Evolutionary conservation across 23 tunicate species (phyloP), one percentile per base, ranked within the genome.

Genomic region (Ascidia mentula): DNA sequence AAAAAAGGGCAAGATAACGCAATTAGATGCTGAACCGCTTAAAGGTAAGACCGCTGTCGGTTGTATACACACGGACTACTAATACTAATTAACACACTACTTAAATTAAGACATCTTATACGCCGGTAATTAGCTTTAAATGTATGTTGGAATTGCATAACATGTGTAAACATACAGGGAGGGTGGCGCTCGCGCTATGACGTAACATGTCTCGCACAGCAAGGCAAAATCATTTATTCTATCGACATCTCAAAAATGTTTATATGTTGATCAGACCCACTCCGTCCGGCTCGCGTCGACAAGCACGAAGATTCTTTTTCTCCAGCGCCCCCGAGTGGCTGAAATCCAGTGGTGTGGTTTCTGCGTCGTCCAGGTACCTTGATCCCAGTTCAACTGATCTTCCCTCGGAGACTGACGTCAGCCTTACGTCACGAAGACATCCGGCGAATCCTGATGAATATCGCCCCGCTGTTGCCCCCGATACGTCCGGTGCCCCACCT

Each of bases 401-500:
- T 7, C 65, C 69, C n/a, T 40, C 32, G 32, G 87, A 69, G 18
- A 88, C 72, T 0, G 85, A n/a, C 8, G 92, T 88, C 46, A 93
- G 40, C 6, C 79, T 74, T 20, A 93, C 83, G 37, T 84, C 75
- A 39, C 61, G 60, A 0, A 93, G 4, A 80, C 98, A 93, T 17
- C 98, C 98, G 46, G 31, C 65, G 72, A 93, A 88, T 3, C 98
- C 98, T 32, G 80, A 7, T 22, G 37, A 77, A 75, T 93, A 93
- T 22, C 94, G 89, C 45, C 83, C 93, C 0, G 89, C 87, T n/a
- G 93, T 93, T 18, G 80, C 82, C 60, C 46, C 77, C 0, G 77
- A 46, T 5, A 88, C 84, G 46, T 93, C 93, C 31, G 89, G 89
- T 4, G 98, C 84, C 32, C 98, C 98, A 72, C 98, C 98, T 93